Evolutionary conservation across 2,113 vertebrate species (phyloP).

Genomic region (Lepus timidus): DNA sequence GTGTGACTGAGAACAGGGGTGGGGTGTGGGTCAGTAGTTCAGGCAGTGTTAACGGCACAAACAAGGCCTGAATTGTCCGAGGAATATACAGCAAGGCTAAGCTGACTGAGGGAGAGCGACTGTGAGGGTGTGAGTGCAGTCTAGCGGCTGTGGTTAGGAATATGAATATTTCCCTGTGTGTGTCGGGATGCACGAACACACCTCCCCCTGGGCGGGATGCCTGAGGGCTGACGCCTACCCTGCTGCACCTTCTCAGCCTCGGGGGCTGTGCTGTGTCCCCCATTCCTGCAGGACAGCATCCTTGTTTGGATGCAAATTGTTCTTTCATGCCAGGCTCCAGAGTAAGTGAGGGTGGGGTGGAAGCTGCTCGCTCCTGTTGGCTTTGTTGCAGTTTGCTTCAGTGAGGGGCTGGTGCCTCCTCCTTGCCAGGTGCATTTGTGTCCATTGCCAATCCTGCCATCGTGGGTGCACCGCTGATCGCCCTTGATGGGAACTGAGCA

Average conservation of each 20-base stretch:
- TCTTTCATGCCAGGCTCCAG: constrained; percentile 51
- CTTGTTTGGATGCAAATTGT: constrained; percentile 73
- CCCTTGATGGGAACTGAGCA: not conserved
- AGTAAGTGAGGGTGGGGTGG: constrained; percentile 70
- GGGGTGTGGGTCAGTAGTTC: not conserved
- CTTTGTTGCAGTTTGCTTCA: constrained; percentile 83
- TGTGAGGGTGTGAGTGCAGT: not conserved
- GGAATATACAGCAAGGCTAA: not conserved
- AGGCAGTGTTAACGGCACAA: not conserved
- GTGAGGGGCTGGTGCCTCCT: constrained; percentile 84
- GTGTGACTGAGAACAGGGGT: not conserved
- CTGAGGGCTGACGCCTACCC: constrained; percentile 36
- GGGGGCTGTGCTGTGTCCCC: constrained; percentile 35
- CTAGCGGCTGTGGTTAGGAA: not conserved
- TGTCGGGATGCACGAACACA: not conserved
- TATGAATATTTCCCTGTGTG: not conserved
- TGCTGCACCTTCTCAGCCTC: constrained; percentile 70
- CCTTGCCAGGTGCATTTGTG: constrained; percentile 82
- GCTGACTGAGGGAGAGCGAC: not conserved
- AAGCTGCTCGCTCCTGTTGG: constrained; percentile 85
- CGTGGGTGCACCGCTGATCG: constrained; percentile 59
- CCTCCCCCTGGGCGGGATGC: constrained; percentile 48
- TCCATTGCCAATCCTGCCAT: constrained; percentile 74
- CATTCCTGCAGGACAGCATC: constrained; percentile 56
- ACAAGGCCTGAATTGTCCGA: not conserved